Base-by-base conservation (phyloP, 1,140 invertebrate genomes). In the Medauroidea extradentata region DNA sequence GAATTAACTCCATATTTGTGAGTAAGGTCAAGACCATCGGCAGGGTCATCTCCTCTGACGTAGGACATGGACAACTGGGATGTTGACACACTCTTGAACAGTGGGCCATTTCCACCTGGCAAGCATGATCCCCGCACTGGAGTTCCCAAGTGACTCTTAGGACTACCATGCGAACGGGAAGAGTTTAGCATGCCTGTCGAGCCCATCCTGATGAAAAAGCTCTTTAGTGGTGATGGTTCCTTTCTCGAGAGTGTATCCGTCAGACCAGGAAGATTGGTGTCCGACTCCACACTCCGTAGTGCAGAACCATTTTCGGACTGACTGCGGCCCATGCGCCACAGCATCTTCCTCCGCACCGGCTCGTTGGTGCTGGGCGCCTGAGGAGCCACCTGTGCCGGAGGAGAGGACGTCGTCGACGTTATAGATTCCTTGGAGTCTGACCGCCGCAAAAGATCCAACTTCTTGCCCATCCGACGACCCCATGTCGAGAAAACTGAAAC, bases 401-500 rank as follows among this genome's bases (percentile, higher is more conserved):
- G 18, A 0, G 49, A 18, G 3, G 49, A 51, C 3, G 49, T n/a
- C 16, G 49, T 25, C 8, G 19, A 25, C 25, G 27, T 51, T 19
- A 51, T 11, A 25, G 53, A 11, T 9, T 54, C 53, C 4, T 41
- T 39, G 53, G 53, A 54, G 34, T 87, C 84, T 25, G 80, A 77
- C 65, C 85, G 81, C 60, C 87, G 83, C 60, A 91, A 78, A 63
- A 88, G 82, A 67, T 90, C 88, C 67, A 91, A 78, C 70, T 89
- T 90, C 65, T 84, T 85, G 58, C 88, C 87, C 85, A 91, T 88
- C 52, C 83, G 79, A 54, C 86, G 83, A 66, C 88, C 86, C 89
- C 89, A 91, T 59, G 88, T 88, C 55, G 84, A 81, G 60, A 89
- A 80, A 64, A 87, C 87, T 88, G 79, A 2, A 42, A 54, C 24